Conservation (phyloP, 2,888 invertebrate species). For the Acrobasis consociella region DNA sequence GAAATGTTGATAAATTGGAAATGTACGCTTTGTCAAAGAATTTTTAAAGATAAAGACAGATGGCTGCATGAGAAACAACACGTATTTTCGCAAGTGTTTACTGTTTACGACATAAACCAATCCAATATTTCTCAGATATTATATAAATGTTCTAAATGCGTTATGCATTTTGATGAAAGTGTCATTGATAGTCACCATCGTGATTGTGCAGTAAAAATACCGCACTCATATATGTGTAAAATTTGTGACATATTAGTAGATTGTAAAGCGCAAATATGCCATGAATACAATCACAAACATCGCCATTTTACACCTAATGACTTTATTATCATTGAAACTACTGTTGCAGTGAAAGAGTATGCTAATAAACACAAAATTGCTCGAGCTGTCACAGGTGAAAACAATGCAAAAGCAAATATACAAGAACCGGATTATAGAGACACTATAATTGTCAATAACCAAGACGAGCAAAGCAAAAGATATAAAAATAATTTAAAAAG, state of each 20-base stretch:
- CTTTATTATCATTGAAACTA: slow-evolving; percentile 44
- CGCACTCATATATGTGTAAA: slow-evolving; percentile 51
- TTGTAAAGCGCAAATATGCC: slow-evolving; percentile 38
- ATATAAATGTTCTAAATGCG: slow-evolving; percentile 58
- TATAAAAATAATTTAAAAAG: slow-evolving; percentile 4
- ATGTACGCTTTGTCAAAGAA: slow-evolving; percentile 50
- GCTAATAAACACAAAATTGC: slow-evolving; percentile 19
- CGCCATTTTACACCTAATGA: slow-evolving; percentile 34
- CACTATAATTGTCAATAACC: background rate
- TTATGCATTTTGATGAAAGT: slow-evolving; percentile 54
- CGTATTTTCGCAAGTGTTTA: slow-evolving; percentile 43
- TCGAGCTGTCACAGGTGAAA: slow-evolving; percentile 19
- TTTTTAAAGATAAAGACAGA: slow-evolving; percentile 56
- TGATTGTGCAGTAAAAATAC: slow-evolving; percentile 44
- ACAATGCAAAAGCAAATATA: slow-evolving; percentile 16
- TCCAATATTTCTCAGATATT: slow-evolving; percentile 41
- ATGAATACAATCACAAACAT: slow-evolving; percentile 35
- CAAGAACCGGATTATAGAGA: background rate
- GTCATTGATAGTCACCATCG: slow-evolving; percentile 49
- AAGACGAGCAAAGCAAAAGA: background rate
- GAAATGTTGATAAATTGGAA: slow-evolving; percentile 55
- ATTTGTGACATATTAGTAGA: slow-evolving; percentile 59
- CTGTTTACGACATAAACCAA: slow-evolving; percentile 44
- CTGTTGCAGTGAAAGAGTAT: slow-evolving; percentile 27
- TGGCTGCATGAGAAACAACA: slow-evolving; percentile 58